Percentiles rank a stretch among this genome's conserved stretches.
phyloP scores from a whole-genome alignment of 1,140 invertebrate species.

The Armadillidium nasatum region DNA sequence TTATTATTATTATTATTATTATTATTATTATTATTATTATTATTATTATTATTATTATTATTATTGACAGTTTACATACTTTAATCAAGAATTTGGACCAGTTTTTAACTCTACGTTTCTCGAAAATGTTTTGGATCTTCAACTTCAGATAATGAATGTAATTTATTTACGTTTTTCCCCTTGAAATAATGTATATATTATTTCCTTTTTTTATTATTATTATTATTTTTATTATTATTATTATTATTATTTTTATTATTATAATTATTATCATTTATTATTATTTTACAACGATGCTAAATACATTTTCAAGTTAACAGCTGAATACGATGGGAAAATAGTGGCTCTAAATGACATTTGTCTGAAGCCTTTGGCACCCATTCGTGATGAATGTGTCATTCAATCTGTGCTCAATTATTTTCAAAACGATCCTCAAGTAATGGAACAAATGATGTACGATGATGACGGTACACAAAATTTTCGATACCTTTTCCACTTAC shows the following conservation, averaged over 20 bases:
- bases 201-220: no score
- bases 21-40: no score
- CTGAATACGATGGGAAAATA: constrained; percentile 49
- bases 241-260: neutral
- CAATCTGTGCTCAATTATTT: constrained; percentile 88
- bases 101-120: neutral
- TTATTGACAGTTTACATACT: no score
- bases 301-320: neutral
- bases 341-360: constrained; percentile 77
- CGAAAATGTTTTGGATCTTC: neutral
- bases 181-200: no score
- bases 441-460: neutral
- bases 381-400: constrained; percentile 69
- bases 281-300: neutral
- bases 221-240: no score
- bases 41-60: no score
- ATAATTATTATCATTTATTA: neutral
- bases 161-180: neutral
- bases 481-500: constrained; percentile 16
- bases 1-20: no score
- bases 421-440: constrained; percentile 57
- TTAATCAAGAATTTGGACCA: neutral
- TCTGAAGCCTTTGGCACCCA: constrained; percentile 69
- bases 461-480: neutral
- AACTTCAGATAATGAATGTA: constrained; percentile 1